Base-by-base conservation (phyloP, 2,888 invertebrate species). In the Mythimna impura region DNA sequence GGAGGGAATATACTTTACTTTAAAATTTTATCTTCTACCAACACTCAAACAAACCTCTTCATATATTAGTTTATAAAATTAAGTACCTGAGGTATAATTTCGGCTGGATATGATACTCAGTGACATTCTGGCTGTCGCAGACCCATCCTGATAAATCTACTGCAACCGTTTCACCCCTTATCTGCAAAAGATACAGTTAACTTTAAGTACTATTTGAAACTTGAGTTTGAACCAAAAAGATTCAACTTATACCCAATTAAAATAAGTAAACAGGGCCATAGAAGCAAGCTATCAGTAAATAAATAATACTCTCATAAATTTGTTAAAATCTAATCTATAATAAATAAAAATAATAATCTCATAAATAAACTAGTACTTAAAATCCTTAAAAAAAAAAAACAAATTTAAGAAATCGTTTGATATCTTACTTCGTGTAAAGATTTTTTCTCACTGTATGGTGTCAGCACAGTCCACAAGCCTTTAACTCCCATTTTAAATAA, bases 141-240 rank as follows among this genome's bases (percentile, higher is more conserved):
- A 99, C 97, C 99, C 99, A 99, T 75, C 99, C 98, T 81, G 99
- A 98, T 79, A 99, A 96, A 95, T 99, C 99, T 60, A 99, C 97
- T 7, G 99, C 99, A 43, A 99, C 96, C 0, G 97, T 97, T 95
- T 98, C 98, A 0, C 98, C 98, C 79, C 97, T 96, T 12, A 96
- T 92, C 96, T 96, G 79, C 6, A 89, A 88, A 22, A 60, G 2
- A 50, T 14, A 12, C 52, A 14, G 3, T 14, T 25, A 20, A 2
- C 9, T 20, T 40, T 40, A 30, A 3, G 30, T 3, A 61, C 17
- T 20, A 36, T n/a, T n/a, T 52, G 14, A 43, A 2, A 25, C n/a
- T 7, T 40, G 0, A 25, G 10, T 20, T 36, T 34, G 1, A 50
- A 20, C 9, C 43, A 47, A 12, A 47, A 55, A 12, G n/a, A 3